phyloP scores from a whole-genome alignment of 2,797 vertebrate genomes.

The Orientallactaga sibirica region DNA sequence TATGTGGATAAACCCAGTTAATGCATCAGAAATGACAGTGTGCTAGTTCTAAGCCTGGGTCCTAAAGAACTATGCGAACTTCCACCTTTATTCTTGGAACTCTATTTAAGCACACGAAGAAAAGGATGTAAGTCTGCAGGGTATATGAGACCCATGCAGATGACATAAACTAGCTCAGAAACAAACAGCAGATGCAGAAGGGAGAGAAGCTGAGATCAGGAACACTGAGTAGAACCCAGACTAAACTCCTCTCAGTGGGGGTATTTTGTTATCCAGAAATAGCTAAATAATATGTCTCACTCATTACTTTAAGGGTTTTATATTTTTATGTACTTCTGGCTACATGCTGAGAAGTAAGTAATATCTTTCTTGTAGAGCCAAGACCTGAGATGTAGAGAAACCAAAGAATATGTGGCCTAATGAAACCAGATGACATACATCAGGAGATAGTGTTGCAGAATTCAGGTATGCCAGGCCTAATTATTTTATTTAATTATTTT shows the following conservation, averaged over 20 bases:
- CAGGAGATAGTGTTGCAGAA: background rate
- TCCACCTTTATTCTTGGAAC: background rate
- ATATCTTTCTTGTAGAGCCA: background rate
- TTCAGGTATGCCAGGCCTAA: background rate
- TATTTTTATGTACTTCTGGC: background rate
- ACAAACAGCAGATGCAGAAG: background rate
- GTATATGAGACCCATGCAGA: accelerated
- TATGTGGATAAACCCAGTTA: background rate
- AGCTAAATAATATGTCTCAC: background rate
- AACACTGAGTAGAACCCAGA: background rate
- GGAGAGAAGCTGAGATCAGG: background rate
- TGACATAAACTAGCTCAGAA: background rate
- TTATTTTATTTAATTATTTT: background rate
- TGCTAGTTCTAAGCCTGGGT: background rate
- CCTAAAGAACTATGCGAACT: background rate
- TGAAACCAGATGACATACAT: background rate
- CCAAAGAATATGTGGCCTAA: background rate
- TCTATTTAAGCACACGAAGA: background rate
- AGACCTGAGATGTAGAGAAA: background rate
- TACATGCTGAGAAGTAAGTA: background rate
- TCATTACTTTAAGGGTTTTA: background rate
- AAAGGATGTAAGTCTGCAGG: background rate
- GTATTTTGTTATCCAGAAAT: too few relatives aligned
- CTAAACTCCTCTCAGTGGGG: background rate
- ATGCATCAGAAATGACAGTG: background rate